These are phyloP conservation scores for Macrocentrus cingulum DNA, from an alignment of 1,140 invertebrate genomes.

Conservation along the genomic window DNA sequence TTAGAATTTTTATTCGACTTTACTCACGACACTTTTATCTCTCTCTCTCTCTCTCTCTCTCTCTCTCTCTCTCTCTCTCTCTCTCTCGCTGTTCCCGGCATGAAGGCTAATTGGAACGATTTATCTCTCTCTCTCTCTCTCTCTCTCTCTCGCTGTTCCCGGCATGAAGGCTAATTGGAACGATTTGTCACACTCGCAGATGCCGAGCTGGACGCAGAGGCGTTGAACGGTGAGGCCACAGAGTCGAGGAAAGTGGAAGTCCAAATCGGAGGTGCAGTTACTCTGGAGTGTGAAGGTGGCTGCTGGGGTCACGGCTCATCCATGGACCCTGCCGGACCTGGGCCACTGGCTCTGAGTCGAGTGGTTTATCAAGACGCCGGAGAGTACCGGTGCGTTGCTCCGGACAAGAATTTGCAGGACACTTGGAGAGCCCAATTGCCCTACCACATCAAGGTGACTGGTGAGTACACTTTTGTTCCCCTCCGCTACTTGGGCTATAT, in stretches of 20 bases:
- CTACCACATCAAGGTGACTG: constrained; percentile 62
- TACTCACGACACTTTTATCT: too few species aligned
- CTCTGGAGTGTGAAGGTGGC: constrained; percentile 75
- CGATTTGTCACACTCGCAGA: constrained; percentile 47
- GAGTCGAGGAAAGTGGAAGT: constrained; percentile 72
- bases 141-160: too few species aligned
- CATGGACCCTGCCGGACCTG: constrained; percentile 65
- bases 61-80: too few species aligned
- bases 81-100: too few species aligned
- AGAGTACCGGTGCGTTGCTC: constrained; percentile 72
- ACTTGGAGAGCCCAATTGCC: constrained; percentile 58
- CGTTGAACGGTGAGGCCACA: constrained; percentile 57
- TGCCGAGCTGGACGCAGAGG: constrained; percentile 58
- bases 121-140: too few species aligned
- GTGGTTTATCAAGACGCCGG: constrained; percentile 78
- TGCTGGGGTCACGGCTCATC: constrained; percentile 65
- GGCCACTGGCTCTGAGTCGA: constrained; percentile 65
- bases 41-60: too few species aligned
- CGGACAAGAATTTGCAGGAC: constrained; percentile 60
- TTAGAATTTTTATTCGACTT: too few species aligned
- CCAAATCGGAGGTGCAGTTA: constrained; percentile 79
- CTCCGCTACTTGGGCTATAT: too few species aligned
- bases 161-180: constrained; percentile 14
- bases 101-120: too few species aligned
- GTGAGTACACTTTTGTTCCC: constrained; percentile 55